Evolutionary conservation across 2,888 invertebrate genomes (phyloP), one percentile per base, ranked within the genome.

Genomic region (Biston stratarius): DNA sequence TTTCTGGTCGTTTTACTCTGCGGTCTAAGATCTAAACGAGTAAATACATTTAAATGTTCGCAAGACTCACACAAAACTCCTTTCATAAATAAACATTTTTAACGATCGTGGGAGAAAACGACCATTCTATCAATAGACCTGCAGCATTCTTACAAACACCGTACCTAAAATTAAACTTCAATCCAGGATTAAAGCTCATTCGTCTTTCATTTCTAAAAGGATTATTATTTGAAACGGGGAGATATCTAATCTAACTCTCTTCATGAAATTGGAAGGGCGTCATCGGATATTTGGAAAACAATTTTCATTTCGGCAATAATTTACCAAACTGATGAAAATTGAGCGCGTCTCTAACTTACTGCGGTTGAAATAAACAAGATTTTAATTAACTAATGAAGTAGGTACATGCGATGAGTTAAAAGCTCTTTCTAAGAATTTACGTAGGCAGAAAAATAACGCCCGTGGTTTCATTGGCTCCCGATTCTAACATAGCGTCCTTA

Each of bases 211-310:
- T 53, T 67, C 36, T 56, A n/a, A 60, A 64, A 56, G 56, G 60
- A 64, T 64, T 68, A 59, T 47, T 52, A 14, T 24, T 2, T 24
- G 36, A 55, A 53, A 44, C 38, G 62, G 55, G 42, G 57, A 59
- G 58, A 42, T 48, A 60, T 59, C 49, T 59, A 48, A 66, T 63
- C 51, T 51, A 52, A 60, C 53, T 40, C 36, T 55, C 59, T 64
- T 59, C 11, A 60, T 51, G 45, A 66, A 66, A 62, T 58, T 67
- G 64, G 52, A 55, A 64, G 49, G 45, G 61, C 67, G 34, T 67
- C 53, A 57, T 58, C 56, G 51, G 69, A 45, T 66, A 69, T 68
- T 67, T 62, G 59, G 65, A 65, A 73, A 72, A 73, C 64, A 69
- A 72, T 71, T 72, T 72, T 66, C 64, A 61, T 69, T 69, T 59